Base-by-base conservation (phyloP, 2,113 vertebrate genomes). In the Macroglossus sobrinus region DNA sequence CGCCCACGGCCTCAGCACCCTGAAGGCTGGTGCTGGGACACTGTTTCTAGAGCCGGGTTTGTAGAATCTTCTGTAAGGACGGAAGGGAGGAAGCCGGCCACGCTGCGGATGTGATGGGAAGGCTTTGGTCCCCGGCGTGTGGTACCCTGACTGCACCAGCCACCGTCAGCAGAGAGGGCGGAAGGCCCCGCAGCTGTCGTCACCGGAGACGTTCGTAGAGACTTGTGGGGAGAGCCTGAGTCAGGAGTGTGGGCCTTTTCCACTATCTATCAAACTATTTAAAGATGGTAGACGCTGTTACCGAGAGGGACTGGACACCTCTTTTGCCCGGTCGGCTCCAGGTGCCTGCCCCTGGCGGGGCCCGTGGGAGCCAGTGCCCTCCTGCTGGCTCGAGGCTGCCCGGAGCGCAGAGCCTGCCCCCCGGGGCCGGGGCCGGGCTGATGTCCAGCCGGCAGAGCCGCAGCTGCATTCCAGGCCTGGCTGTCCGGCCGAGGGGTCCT, bases 151-250 rank as follows among this genome's bases (percentile, higher is more conserved):
- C 5, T 3, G 16, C 4, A 0, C 43, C 35, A 24, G 18, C 6
- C 10, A 5, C 2, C 2, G 45, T 5, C 26, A 2, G 18, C 11
- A 15, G 1, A 6, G 33, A 5, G 22, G 18, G 53, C 2, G 33
- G 30, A 22, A 30, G 35, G 30, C 1, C 14, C 8, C 2, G 4
- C 0, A 0, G 30, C 9, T 0, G 0, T 18, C 2, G 9, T 3
- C 1, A 1, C 3, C 11, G 15, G 2, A 3, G 24, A 15, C 2
- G n/a, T n/a, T n/a, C n/a, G 1, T 28, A 0, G 26, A 3, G 0
- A 26, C 55, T 45, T 19, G 38, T 6, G 1, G 0, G 40, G 40
- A 4, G 3, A 4, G 28, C 2, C 4, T 12, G 43, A 69, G 19
- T 63, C 74, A 66, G 15, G 0, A 8, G 24, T 78, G 40, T 78